Evolutionary conservation across 2,797 vertebrate species (phyloP).

Genomic region (Notamacropus eugenii): DNA sequence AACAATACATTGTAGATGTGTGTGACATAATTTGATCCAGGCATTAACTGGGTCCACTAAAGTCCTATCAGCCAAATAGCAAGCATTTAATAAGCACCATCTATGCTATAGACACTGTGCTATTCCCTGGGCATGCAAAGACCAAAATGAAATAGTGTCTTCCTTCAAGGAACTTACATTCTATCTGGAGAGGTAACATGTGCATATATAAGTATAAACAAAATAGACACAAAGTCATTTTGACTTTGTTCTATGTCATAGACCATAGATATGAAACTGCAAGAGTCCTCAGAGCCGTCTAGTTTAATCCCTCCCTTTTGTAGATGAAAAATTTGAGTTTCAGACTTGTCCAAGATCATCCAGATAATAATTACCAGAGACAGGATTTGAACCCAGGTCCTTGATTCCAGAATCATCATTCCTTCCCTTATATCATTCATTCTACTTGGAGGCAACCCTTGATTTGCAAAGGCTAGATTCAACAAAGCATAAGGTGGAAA

Average conservation of each 20-base stretch:
- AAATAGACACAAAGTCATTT: neutral
- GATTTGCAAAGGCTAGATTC: neutral
- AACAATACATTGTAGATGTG: neutral
- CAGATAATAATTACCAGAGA: neutral
- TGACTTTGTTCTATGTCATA: neutral
- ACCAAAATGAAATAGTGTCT: neutral
- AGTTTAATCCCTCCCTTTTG: neutral
- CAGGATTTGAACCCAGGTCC: neutral
- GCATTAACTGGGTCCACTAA: neutral
- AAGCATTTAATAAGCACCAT: neutral
- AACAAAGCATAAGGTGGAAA: neutral
- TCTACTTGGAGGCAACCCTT: neutral
- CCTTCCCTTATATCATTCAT: neutral
- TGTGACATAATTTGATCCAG: neutral
- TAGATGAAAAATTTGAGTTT: neutral
- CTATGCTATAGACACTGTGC: neutral
- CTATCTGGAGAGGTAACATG: neutral
- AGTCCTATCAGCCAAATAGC: neutral
- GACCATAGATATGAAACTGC: neutral
- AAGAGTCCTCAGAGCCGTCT: neutral
- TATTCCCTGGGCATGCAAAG: neutral
- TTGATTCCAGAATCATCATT: neutral
- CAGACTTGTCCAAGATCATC: neutral
- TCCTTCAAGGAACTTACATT: neutral
- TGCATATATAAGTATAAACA: neutral